phyloP scores from a whole-genome alignment of 1,140 invertebrate genomes.

The Rhynchophorus ferrugineus region DNA sequence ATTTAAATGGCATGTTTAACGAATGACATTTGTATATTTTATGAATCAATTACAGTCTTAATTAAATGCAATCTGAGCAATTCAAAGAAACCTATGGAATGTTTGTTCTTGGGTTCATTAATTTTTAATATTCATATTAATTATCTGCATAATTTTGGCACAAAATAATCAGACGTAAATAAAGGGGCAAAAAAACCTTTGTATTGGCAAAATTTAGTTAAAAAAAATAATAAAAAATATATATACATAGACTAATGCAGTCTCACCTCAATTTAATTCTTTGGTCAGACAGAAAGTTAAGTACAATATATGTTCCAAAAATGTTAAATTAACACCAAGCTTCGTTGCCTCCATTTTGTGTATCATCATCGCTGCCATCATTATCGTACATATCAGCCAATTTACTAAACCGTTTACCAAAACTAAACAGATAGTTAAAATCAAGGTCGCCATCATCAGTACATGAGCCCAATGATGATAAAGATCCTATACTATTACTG shows the following conservation, averaged over 20 bases:
- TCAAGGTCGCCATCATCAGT: slow-evolving; percentile 92
- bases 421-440: slow-evolving; percentile 94
- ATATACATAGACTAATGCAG: slow-evolving; percentile 9
- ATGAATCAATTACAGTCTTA: too few relatives aligned
- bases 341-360: slow-evolving; percentile 62
- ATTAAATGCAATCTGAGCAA: too few relatives aligned
- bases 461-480: slow-evolving; percentile 87
- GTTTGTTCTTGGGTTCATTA: too few relatives aligned
- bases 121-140: too few relatives aligned
- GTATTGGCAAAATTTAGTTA: slow-evolving; percentile 1
- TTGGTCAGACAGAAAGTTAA: slow-evolving; percentile 33
- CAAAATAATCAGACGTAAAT: not conserved
- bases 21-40: too few relatives aligned
- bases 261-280: slow-evolving; percentile 31
- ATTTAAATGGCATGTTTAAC: too few relatives aligned
- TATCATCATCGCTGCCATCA: slow-evolving; percentile 71
- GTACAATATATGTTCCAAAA: slow-evolving; percentile 23
- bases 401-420: slow-evolving; percentile 93
- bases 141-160: not conserved
- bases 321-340: slow-evolving; percentile 60
- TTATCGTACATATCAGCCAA: slow-evolving; percentile 96
- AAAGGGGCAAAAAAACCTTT: not conserved
- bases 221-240: slow-evolving; percentile 8
- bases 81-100: too few relatives aligned
- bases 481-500: slow-evolving; percentile 82